Base-by-base conservation (phyloP, 1,140 invertebrate species). In the Apis cerana region DNA sequence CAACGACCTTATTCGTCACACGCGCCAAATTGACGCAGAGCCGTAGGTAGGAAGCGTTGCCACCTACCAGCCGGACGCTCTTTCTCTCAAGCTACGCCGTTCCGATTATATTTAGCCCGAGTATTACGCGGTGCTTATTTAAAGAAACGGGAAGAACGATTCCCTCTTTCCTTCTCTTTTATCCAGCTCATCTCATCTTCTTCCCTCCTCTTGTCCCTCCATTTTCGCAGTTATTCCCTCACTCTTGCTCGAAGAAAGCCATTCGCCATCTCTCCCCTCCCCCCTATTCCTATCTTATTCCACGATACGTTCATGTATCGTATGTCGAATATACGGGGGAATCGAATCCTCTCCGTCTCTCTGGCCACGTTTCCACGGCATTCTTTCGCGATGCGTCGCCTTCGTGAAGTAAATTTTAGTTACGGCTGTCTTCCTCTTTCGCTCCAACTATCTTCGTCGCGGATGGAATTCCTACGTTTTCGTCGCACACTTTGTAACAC, bases 101-200 rank as follows among this genome's bases (percentile, higher is more conserved):
- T 62, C 64, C 74, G 77, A 86, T 87, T 93, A 93, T 93, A 92
- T 93, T 93, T 93, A 93, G 91, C 75, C 83, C 80, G 84, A 85
- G 87, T 91, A 92, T 93, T 93, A 92, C 92, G 92, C 91, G 91
- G 90, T 84, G 83, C 85, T 92, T 94, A 94, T 93, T 94, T 94
- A 93, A 92, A 93, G 92, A 93, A 91, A 90, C 80, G 88, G 89
- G 89, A 93, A 91, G 89, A 92, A 85, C 84, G 78, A 71, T 70
- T 71, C 54, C 67, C 70, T 58, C 72, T 67, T 68, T 64, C 27
- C 43, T 52, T 43, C 43, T 33, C 59, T 54, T 64, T 68, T 71
- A 62, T 64, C 23, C 21, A 27, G n/a, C 27, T 33, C 64, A 19
- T 33, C 19, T 79, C 12, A 43, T 59, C 48, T 0, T 7, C 13